Evolutionary conservation across 2,888 invertebrate species (phyloP), one percentile per base, ranked within the genome.

Genomic region (Eupithecia inturbata): DNA sequence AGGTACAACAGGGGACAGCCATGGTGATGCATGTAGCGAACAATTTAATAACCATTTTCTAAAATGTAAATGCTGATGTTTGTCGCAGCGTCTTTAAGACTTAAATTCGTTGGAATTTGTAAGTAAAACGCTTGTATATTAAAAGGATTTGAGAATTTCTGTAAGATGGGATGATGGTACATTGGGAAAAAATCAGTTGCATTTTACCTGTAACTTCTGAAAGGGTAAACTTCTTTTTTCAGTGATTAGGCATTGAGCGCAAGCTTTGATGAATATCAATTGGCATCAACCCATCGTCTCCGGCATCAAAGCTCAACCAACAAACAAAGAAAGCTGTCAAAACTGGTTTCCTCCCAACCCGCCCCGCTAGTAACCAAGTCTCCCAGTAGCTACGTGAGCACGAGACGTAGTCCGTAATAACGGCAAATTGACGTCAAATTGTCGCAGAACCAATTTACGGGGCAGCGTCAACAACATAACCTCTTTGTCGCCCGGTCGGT

Each of bases 361-460:
- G 36, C 49, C 64, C 33, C 67, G 70, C 67, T 67, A 12, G 36
- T 68, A 6, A 68, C 64, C 19, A 66, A 33, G 53, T 53, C 22
- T 45, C 7, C 16, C 67, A 73, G 74, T 77, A 77, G 75, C 67
- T 69, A 74, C 74, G 71, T 63, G 75, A 72, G 73, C 73, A 78
- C 75, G 78, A 76, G 76, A 76, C 73, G 68, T 41, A 67, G 73
- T 74, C 75, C 73, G 78, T 80, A 79, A 79, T 80, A 77, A 77
- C 79, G 77, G 78, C 78, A 80, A 80, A 80, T 79, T 76, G 79
- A 77, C 76, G 78, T 77, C 78, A 77, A 80, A 80, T 80, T 76
- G 80, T 79, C 78, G 73, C 64, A 68, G 74, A 72, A 71, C 76
- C 80, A 80, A 79, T 80, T 79, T 79, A 73, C 78, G 53, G 72